Conservation (phyloP, 2,888 invertebrate genomes). For the Xestia rhomboidea region DNA sequence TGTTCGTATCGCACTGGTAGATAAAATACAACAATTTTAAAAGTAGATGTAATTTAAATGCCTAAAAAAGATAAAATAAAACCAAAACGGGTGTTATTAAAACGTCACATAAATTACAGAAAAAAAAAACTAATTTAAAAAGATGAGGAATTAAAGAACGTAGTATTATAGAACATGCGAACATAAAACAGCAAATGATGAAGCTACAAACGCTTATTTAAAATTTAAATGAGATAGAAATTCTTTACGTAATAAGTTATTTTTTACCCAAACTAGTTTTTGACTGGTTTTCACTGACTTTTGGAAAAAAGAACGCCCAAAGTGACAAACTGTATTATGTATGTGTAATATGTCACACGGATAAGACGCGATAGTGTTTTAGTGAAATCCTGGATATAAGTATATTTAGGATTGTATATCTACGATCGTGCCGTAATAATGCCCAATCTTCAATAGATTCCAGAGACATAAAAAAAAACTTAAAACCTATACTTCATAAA, state of each 20-base stretch:
- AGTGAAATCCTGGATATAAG: neutral
- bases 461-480: neutral
- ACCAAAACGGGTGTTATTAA: neutral
- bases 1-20: neutral
- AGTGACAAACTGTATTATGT: no score
- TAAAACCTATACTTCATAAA: no score
- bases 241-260: constrained; percentile 63
- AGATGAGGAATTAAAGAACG: constrained; percentile 21
- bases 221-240: constrained; percentile 61
- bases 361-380: neutral
- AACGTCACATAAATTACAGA: neutral
- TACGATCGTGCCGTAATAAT: neutral
- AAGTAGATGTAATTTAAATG: neutral
- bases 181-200: constrained; percentile 26
- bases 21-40: neutral
- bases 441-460: neutral
- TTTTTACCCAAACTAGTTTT: constrained; percentile 56
- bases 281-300: constrained; percentile 41
- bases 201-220: constrained; percentile 26
- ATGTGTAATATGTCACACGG: no score
- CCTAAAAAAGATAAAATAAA: neutral
- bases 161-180: constrained; percentile 8
- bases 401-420: neutral
- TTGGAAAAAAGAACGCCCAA: neutral
- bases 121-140: neutral